Percentiles rank a stretch among this genome's conserved stretches.
These are phyloP conservation scores for Balaenoptera acutorostrata DNA, from an alignment of 2,113 vertebrate species.

Conservation along the genomic window DNA sequence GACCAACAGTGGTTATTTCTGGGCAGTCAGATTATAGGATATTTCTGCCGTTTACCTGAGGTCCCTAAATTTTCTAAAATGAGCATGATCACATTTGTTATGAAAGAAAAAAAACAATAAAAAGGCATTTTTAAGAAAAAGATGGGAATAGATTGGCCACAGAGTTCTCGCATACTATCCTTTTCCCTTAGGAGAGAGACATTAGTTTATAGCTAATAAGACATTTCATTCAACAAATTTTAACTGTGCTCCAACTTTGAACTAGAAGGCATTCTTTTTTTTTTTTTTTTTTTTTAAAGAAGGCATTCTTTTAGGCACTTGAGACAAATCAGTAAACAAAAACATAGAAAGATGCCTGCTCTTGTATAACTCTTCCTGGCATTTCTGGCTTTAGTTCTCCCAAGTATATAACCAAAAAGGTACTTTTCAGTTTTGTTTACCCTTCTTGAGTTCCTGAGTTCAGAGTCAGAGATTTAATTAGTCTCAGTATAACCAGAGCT, in stretches of 20 bases:
- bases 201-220: neutral
- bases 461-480: constrained; percentile 66
- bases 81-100: neutral
- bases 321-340: constrained; percentile 35
- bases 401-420: neutral
- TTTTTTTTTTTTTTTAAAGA: neutral
- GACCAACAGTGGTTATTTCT: constrained; percentile 1
- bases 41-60: constrained; percentile 4
- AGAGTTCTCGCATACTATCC: neutral
- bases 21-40: neutral
- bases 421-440: constrained; percentile 44
- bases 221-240: constrained; percentile 14
- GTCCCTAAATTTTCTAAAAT: constrained; percentile 12
- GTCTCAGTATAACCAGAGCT: constrained; percentile 68
- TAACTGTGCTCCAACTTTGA: neutral
- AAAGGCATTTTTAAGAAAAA: constrained; percentile 22
- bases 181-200: neutral
- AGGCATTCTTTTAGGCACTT: constrained; percentile 16
- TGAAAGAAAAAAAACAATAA: neutral
- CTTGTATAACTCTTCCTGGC: neutral
- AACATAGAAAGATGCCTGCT: neutral
- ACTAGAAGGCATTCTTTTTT: neutral
- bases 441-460: constrained; percentile 54
- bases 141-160: neutral
- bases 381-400: constrained; percentile 32